Conservation (phyloP, 2,888 invertebrate species). For the Conchocele bisecta region DNA sequence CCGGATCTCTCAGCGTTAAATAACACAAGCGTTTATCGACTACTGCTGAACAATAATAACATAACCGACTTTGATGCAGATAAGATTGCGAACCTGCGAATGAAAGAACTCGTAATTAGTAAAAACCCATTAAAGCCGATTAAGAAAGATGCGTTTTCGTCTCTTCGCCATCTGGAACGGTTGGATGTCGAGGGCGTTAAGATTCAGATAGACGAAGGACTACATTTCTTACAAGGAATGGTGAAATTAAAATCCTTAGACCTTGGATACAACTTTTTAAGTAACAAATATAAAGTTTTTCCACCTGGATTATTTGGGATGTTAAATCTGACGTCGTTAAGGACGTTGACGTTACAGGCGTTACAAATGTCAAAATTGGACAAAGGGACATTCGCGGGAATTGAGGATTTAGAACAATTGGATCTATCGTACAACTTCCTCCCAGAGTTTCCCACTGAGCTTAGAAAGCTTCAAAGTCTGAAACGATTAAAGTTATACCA, state of each 20-base stretch:
- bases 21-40: constrained; percentile 45
- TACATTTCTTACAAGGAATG: constrained; percentile 43
- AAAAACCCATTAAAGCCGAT: constrained; percentile 55
- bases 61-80: constrained; percentile 41
- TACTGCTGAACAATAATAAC: constrained; percentile 61
- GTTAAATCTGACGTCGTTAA: constrained; percentile 39
- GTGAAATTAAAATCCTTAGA: constrained; percentile 42
- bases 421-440: constrained; percentile 56
- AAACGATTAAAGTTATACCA: constrained; percentile 50
- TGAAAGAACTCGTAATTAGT: constrained; percentile 59
- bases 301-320: constrained; percentile 43
- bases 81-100: constrained; percentile 45
- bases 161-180: constrained; percentile 31
- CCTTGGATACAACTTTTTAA: constrained; percentile 47
- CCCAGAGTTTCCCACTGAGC: constrained; percentile 45
- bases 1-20: constrained; percentile 50
- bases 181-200: constrained; percentile 45
- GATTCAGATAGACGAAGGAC: constrained; percentile 43
- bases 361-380: constrained; percentile 48
- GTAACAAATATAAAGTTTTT: constrained; percentile 43
- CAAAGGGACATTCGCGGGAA: constrained; percentile 46
- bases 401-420: constrained; percentile 51
- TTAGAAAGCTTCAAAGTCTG: constrained; percentile 40
- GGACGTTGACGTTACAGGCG: constrained; percentile 40
- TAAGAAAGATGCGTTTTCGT: constrained; percentile 31